Percentiles rank a stretch among this genome's conserved stretches.
phyloP scores from a whole-genome alignment of 2,113 vertebrate genomes.

The Channa maculata region DNA sequence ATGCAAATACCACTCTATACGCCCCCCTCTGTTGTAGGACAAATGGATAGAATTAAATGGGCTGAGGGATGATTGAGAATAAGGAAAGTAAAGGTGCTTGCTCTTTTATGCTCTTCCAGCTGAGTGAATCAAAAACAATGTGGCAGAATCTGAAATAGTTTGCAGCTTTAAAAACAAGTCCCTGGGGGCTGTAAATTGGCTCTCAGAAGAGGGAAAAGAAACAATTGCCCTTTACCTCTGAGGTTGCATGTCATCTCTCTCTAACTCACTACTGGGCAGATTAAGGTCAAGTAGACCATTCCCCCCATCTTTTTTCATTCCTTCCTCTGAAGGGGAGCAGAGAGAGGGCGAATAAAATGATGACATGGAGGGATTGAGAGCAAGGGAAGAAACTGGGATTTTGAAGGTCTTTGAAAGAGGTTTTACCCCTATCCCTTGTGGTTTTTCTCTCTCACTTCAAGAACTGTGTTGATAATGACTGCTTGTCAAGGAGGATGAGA shows the following conservation, averaged over 20 bases:
- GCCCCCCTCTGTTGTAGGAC: background rate
- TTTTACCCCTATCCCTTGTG: constrained; percentile 79
- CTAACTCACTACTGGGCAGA: constrained; percentile 81
- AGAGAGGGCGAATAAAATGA: constrained; percentile 66
- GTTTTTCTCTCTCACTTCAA: constrained; percentile 64
- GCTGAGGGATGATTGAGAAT: constrained; percentile 19
- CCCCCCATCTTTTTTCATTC: constrained; percentile 21
- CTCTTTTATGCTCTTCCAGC: constrained; percentile 54
- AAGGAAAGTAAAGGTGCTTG: constrained; percentile 40
- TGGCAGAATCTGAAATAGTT: constrained; percentile 73
- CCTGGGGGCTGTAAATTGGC: constrained; percentile 77
- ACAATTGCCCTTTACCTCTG: constrained; percentile 83
- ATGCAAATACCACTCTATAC: constrained; percentile 4
- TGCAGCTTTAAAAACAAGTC: constrained; percentile 63
- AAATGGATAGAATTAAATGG: constrained; percentile 33
- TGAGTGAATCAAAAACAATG: constrained; percentile 65
- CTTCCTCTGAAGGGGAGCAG: constrained; percentile 67
- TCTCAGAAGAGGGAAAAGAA: constrained; percentile 77
- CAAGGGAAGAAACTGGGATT: constrained; percentile 69
- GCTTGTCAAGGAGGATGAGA: constrained; percentile 76
- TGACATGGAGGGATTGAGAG: constrained; percentile 72
- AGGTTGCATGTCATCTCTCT: constrained; percentile 84
- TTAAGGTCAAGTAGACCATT: constrained; percentile 84
- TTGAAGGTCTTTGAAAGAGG: constrained; percentile 80
- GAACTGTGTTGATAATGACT: constrained; percentile 79